A percentile compares a stretch with the other conserved stretches of the same genome.
Conservation (phyloP, 2,888 invertebrate species). For the Lacanobia wlatinum region DNA sequence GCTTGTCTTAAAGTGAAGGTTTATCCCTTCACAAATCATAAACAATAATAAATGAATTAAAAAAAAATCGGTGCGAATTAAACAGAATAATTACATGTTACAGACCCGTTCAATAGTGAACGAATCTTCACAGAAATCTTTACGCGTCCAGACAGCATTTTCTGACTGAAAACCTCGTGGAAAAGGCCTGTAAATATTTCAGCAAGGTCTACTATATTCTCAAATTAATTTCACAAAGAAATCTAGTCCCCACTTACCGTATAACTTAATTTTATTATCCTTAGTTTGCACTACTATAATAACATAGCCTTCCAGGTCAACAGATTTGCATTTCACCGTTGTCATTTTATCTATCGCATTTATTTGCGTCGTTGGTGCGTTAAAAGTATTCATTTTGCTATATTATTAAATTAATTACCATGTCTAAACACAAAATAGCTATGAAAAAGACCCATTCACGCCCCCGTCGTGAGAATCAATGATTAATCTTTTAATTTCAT, state of each 20-base stretch:
- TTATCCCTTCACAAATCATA: not conserved
- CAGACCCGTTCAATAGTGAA: not conserved
- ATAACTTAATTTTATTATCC: slow-evolving; percentile 98
- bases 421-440: slow-evolving; percentile 66
- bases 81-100: not conserved
- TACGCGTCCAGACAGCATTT: not conserved
- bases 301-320: slow-evolving; percentile 98
- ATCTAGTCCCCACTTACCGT: slow-evolving; percentile 91
- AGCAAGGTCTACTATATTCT: not conserved
- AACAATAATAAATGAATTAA: not conserved
- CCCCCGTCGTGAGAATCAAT: slow-evolving; percentile 56
- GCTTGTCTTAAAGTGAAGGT: too few relatives aligned
- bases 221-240: not conserved
- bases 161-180: not conserved
- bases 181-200: slow-evolving; percentile 1
- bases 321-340: slow-evolving; percentile 91
- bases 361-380: slow-evolving; percentile 88
- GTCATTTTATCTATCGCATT: slow-evolving; percentile 88
- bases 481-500: slow-evolving; percentile 71
- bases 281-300: slow-evolving; percentile 98
- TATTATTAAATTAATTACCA: slow-evolving; percentile 64
- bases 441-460: slow-evolving; percentile 65
- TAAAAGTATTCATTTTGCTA: slow-evolving; percentile 87
- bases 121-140: not conserved
- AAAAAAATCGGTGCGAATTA: too few relatives aligned